Evolutionary conservation across 2,888 invertebrate species (phyloP).

Genomic region (Aromia moschata): DNA sequence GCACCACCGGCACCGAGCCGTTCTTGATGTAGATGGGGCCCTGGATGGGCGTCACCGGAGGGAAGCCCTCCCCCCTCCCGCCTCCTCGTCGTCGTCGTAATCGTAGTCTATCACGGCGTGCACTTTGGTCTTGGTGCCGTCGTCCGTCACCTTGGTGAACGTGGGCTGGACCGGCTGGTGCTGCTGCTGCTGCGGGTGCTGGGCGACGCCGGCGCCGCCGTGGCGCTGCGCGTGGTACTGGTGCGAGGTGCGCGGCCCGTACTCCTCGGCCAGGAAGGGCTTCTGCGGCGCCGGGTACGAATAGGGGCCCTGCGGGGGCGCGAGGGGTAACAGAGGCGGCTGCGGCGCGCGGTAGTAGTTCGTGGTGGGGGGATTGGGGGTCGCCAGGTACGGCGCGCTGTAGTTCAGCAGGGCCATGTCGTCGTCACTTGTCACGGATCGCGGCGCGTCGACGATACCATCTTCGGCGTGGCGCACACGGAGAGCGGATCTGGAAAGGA

Average conservation of each 20-base stretch:
- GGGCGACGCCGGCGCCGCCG: too few relatives aligned
- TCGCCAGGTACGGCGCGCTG: slow-evolving; percentile 55
- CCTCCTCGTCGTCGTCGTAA: slow-evolving; percentile 70
- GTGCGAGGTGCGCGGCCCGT: slow-evolving; percentile 40
- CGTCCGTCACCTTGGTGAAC: slow-evolving; percentile 72
- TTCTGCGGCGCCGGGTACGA: slow-evolving; percentile 58
- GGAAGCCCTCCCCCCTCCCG: too few relatives aligned
- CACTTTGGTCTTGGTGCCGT: slow-evolving; percentile 68
- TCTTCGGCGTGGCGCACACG: neutral
- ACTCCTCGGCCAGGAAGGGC: slow-evolving; percentile 62
- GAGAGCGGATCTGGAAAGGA: neutral
- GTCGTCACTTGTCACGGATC: slow-evolving; percentile 9
- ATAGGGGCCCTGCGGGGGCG: slow-evolving; percentile 51
- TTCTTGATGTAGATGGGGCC: slow-evolving; percentile 89
- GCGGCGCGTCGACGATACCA: neutral
- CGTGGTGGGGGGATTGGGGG: slow-evolving; percentile 52
- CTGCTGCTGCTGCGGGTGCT: slow-evolving; percentile 56
- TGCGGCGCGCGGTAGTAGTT: slow-evolving; percentile 49
- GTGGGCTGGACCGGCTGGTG: slow-evolving; percentile 61
- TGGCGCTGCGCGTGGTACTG: slow-evolving; percentile 52
- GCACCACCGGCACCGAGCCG: slow-evolving; percentile 87
- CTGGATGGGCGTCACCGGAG: slow-evolving; percentile 84
- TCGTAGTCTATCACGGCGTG: slow-evolving; percentile 80
- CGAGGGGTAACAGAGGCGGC: slow-evolving; percentile 39
- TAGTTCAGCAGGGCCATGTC: slow-evolving; percentile 60